These are phyloP conservation scores for Setipinna tenuifilis DNA, from an alignment of 2,797 vertebrate genomes.

Conservation along the genomic window DNA sequence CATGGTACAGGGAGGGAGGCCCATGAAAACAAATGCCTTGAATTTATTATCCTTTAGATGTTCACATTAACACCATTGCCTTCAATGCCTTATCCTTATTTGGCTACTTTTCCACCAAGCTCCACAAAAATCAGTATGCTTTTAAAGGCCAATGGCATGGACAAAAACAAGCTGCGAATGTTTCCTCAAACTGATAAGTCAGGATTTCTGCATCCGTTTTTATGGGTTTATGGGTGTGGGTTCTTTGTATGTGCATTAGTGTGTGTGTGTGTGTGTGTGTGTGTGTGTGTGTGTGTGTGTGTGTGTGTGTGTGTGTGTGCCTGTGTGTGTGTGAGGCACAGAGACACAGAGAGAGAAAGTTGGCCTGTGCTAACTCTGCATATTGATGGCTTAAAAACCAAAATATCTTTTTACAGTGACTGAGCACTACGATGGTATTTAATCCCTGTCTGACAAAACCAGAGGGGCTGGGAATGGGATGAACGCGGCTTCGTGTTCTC, in stretches of 20 bases:
- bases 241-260: neutral
- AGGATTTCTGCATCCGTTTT: neutral
- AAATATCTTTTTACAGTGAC: neutral
- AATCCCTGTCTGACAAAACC: conserved; percentile 30
- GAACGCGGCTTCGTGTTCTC: too few relatives aligned
- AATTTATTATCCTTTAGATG: too few relatives aligned
- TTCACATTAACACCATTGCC: too few relatives aligned
- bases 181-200: neutral
- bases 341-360: conserved; percentile 16
- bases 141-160: neutral
- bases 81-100: too few relatives aligned
- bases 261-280: neutral
- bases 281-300: neutral
- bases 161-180: neutral
- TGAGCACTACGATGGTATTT: conserved; percentile 29
- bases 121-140: neutral
- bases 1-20: too few relatives aligned
- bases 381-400: conserved; percentile 17
- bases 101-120: too few relatives aligned
- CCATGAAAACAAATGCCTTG: too few relatives aligned
- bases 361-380: neutral
- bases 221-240: neutral
- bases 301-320: neutral
- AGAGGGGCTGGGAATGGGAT: too few relatives aligned
- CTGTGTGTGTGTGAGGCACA: neutral